Evolutionary conservation across 30 jellyfish, hydroid and myxozoan genomes (phyloP).

Genomic region (Cassiopea xamachana): DNA sequence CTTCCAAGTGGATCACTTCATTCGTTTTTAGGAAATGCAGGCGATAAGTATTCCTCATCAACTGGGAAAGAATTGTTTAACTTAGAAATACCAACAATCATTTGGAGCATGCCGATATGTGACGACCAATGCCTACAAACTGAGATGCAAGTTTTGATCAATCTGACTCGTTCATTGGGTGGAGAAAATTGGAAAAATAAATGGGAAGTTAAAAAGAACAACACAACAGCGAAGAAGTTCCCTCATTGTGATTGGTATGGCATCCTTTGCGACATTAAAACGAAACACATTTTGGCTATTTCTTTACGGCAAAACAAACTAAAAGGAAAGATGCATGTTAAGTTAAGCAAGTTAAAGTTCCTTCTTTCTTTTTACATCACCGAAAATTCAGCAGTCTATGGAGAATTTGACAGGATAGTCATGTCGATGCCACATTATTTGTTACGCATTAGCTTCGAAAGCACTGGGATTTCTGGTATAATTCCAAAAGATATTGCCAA

Average conservation of each 20-base stretch:
- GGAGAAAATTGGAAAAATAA: conserved; percentile 45
- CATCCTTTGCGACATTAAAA: conserved; percentile 26
- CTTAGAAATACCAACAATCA: conserved; percentile 26
- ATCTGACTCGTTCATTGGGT: neutral
- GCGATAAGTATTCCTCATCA: conserved; percentile 23
- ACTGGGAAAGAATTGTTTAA: conserved; percentile 7
- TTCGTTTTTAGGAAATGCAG: neutral
- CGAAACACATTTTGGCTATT: conserved; percentile 50
- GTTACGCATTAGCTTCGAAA: conserved; percentile 29
- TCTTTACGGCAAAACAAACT: conserved; percentile 4
- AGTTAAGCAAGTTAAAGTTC: conserved; percentile 5
- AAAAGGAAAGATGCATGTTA: conserved; percentile 7
- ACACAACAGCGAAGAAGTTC: neutral
- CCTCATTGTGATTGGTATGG: conserved; percentile 69
- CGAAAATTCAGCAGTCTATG: conserved; percentile 5
- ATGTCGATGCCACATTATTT: conserved; percentile 3
- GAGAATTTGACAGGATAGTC: conserved; percentile 2
- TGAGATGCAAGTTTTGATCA: conserved; percentile 18
- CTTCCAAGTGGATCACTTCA: neutral
- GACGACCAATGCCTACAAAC: conserved; percentile 26
- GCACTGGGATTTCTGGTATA: conserved; percentile 12
- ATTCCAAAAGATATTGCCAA: conserved; percentile 2
- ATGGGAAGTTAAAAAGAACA: neutral
- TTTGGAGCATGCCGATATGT: conserved; percentile 27
- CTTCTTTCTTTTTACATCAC: conserved; percentile 50